These are phyloP conservation scores for Lordiphosa collinella DNA, from an alignment of 1,140 invertebrate genomes.

Conservation along the genomic window DNA sequence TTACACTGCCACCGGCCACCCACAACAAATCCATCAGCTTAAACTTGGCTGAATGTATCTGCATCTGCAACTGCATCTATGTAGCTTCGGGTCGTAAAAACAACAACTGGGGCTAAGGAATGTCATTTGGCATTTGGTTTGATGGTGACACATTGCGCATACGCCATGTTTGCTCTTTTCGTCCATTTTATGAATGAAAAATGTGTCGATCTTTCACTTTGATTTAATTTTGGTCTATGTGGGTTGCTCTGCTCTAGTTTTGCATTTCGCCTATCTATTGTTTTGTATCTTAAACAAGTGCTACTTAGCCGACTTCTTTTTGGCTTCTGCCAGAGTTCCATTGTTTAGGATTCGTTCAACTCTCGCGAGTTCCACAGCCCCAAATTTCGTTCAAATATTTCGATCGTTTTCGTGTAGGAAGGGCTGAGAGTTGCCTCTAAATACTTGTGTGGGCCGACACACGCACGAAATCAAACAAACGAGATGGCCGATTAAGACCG, in stretches of 20 bases:
- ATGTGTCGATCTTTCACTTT: not conserved
- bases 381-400: conserved; percentile 28
- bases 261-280: conserved; percentile 39
- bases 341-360: conserved; percentile 25
- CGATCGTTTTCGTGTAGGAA: conserved; percentile 42
- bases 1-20: conserved; percentile 1
- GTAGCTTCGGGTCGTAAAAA: conserved; percentile 9
- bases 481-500: conserved; percentile 37
- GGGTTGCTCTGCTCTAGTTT: conserved; percentile 63
- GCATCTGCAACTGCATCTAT: conserved; percentile 18
- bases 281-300: conserved; percentile 55
- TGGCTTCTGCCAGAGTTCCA: conserved; percentile 23
- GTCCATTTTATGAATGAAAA: conserved; percentile 22
- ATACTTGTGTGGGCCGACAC: conserved; percentile 43
- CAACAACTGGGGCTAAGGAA: not conserved
- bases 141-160: conserved; percentile 48
- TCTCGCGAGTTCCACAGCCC: conserved; percentile 31
- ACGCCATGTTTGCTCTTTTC: conserved; percentile 35
- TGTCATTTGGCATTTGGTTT: conserved; percentile 1
- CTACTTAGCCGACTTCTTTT: conserved; percentile 46
- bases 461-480: conserved; percentile 38
- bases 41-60: conserved; percentile 25
- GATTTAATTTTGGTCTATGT: conserved; percentile 18
- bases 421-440: conserved; percentile 41
- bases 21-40: conserved; percentile 51